Evolutionary conservation across 2,113 vertebrate genomes (phyloP).

Genomic region (Mirza zaza): DNA sequence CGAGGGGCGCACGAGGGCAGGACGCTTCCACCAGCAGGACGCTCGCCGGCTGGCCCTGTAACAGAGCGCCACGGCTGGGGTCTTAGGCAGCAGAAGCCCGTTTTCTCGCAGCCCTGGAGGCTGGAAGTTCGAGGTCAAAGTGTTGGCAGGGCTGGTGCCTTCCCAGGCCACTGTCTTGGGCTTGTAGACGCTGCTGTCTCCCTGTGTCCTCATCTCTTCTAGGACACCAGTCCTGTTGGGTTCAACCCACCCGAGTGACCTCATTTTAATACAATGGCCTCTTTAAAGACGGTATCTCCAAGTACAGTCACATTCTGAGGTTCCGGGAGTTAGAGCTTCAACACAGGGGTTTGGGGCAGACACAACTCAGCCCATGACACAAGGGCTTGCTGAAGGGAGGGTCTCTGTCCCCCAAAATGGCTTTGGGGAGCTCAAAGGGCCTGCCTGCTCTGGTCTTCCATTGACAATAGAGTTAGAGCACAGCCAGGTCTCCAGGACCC

Average conservation of each 20-base stretch:
- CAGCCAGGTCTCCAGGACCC: neutral
- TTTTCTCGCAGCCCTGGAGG: neutral
- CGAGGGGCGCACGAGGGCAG: neutral
- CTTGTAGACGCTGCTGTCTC: fast-evolving
- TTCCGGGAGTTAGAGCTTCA: neutral
- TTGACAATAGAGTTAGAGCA: neutral
- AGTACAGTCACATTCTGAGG: neutral
- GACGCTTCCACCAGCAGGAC: neutral
- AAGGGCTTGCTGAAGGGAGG: too few species aligned
- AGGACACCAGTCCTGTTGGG: fast-evolving
- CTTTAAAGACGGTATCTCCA: neutral
- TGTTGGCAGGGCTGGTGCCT: fast-evolving
- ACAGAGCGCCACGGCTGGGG: fast-evolving
- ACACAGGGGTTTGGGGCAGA: too few species aligned
- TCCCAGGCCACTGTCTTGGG: neutral
- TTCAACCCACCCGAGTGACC: fast-evolving
- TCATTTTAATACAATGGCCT: too few species aligned
- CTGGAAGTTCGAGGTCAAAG: neutral
- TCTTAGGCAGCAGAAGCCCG: neutral
- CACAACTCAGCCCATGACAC: neutral
- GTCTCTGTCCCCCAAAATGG: neutral
- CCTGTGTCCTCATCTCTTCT: neutral
- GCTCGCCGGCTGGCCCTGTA: fast-evolving
- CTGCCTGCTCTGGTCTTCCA: neutral
- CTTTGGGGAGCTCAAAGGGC: too few species aligned